phyloP scores from a whole-genome alignment of 1,140 invertebrate species.

The Zaprionus inermis region DNA sequence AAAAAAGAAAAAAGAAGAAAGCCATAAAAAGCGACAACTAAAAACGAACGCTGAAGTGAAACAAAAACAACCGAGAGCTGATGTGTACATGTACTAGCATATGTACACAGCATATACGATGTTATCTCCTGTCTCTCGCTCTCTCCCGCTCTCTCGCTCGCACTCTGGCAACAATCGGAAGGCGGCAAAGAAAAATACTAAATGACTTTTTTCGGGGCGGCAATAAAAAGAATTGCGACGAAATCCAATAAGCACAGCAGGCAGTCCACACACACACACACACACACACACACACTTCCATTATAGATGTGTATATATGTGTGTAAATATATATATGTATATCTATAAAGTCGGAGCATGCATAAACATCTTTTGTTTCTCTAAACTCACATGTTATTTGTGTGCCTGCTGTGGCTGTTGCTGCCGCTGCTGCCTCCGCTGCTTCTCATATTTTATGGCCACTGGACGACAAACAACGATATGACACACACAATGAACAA shows the following conservation, averaged over 20 bases:
- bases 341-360: constrained; percentile 5
- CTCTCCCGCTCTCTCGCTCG: neutral
- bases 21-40: constrained; percentile 59
- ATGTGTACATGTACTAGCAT: constrained; percentile 4
- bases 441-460: constrained; percentile 44
- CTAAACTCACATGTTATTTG: constrained; percentile 34
- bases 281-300: neutral
- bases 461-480: constrained; percentile 34
- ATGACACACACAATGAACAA: constrained; percentile 18
- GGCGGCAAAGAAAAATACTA: constrained; percentile 12
- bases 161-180: neutral
- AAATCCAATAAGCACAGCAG: constrained; percentile 24
- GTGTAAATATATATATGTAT: neutral
- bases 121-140: neutral
- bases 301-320: constrained; percentile 20
- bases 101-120: constrained; percentile 1
- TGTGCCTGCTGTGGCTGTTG: constrained; percentile 19
- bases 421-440: constrained; percentile 22
- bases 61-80: constrained; percentile 19
- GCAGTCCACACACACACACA: neutral
- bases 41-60: constrained; percentile 28
- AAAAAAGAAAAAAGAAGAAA: neutral
- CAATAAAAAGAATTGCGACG: constrained; percentile 25
- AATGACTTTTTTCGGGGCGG: constrained; percentile 8
- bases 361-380: constrained; percentile 33